These are phyloP conservation scores for Gnathonemus echidnorhynchus DNA, from an alignment of 2,113 vertebrate genomes.

Conservation along the genomic window DNA sequence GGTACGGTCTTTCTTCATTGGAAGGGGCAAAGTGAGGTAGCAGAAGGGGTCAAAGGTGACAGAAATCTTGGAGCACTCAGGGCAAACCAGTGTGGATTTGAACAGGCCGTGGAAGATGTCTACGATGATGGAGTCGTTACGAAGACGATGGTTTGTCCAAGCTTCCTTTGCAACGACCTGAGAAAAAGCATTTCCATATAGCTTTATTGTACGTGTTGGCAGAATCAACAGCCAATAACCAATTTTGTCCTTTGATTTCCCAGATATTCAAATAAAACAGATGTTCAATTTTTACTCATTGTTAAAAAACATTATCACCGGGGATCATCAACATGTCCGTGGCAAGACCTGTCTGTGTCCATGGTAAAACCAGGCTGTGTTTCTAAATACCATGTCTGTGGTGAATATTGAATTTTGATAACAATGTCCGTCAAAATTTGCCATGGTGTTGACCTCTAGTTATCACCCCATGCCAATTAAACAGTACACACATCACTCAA, in stretches of 20 bases:
- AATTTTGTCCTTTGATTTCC: neutral
- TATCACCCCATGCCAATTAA: neutral
- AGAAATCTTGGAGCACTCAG: conserved; percentile 79
- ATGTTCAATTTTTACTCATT: neutral
- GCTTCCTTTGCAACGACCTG: conserved; percentile 85
- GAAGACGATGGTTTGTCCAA: conserved; percentile 77
- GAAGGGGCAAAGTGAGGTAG: conserved; percentile 83
- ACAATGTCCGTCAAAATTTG: neutral
- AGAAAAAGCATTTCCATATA: neutral
- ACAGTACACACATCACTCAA: neutral
- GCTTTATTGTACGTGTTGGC: neutral
- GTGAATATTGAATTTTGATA: neutral
- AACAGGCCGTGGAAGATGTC: conserved; percentile 87
- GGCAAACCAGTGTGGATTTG: conserved; percentile 84
- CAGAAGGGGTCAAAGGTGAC: conserved; percentile 90
- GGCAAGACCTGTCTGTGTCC: neutral
- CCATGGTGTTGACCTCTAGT: neutral
- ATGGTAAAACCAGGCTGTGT: neutral
- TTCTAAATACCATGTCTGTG: neutral
- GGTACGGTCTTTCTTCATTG: conserved; percentile 80
- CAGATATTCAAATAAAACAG: neutral
- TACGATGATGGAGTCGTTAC: conserved; percentile 83
- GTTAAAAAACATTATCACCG: neutral
- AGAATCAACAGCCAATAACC: neutral
- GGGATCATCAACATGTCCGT: neutral